Conservation (phyloP, 1,140 invertebrate species). For the Oryzaephilus surinamensis region DNA sequence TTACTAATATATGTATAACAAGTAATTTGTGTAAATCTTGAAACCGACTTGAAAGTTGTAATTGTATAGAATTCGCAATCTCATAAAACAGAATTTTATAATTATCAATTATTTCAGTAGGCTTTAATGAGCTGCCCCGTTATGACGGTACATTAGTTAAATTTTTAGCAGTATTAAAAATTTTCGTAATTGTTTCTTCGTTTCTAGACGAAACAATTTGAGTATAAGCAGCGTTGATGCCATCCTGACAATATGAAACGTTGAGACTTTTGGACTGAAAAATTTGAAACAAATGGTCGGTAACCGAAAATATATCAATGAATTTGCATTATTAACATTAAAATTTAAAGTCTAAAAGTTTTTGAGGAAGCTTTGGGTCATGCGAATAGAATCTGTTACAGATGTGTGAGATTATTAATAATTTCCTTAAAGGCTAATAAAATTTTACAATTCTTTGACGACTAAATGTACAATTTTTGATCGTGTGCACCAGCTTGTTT, state of each 20-base stretch:
- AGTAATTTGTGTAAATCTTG: too few species aligned
- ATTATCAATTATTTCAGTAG: background rate
- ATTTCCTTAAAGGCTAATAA: background rate
- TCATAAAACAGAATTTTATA: constrained; percentile 1
- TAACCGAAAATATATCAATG: constrained; percentile 1
- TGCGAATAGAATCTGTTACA: background rate
- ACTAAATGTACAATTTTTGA: background rate
- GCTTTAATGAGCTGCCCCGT: too few species aligned
- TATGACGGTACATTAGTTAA: too few species aligned
- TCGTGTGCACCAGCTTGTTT: background rate
- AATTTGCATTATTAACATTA: background rate
- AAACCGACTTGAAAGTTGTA: background rate
- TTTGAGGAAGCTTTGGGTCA: background rate
- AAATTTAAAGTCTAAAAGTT: background rate
- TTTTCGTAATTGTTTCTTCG: too few species aligned
- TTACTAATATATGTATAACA: too few species aligned
- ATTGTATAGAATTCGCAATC: background rate
- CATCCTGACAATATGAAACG: too few species aligned
- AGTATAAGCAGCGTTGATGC: too few species aligned
- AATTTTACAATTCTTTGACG: background rate
- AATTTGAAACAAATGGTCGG: background rate
- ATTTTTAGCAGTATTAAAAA: too few species aligned
- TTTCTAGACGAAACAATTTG: too few species aligned
- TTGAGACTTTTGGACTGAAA: too few species aligned
- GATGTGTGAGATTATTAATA: background rate